phyloP scores from a whole-genome alignment of 2,888 invertebrate genomes.

The Polyploca ridens region DNA sequence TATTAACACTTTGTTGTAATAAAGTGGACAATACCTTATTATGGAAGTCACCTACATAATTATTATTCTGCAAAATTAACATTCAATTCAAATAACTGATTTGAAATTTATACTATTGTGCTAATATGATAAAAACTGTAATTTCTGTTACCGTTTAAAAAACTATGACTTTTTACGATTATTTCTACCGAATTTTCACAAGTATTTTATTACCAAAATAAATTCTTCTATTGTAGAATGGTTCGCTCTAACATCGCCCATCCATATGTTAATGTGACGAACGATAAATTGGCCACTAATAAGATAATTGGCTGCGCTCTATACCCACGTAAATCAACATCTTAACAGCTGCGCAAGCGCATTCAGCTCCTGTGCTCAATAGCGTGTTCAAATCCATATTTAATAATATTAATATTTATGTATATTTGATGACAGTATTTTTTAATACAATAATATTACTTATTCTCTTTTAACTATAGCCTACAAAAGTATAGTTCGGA shows the following conservation, averaged over 20 bases:
- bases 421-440: constrained; percentile 2
- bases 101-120: not conserved
- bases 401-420: constrained; percentile 28
- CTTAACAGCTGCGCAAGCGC: constrained; percentile 70
- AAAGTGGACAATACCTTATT: not conserved
- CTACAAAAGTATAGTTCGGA: too few species aligned
- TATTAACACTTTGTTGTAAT: not conserved
- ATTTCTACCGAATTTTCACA: too few species aligned
- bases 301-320: constrained; percentile 81
- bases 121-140: not conserved
- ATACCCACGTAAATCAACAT: constrained; percentile 81
- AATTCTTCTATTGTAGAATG: constrained; percentile 33
- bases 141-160: not conserved
- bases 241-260: constrained; percentile 38
- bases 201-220: constrained; percentile 24
- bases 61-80: not conserved
- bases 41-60: not conserved
- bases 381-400: constrained; percentile 46
- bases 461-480: too few species aligned
- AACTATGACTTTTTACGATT: not conserved
- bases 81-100: not conserved
- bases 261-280: constrained; percentile 80
- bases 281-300: constrained; percentile 82
- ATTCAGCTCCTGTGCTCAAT: constrained; percentile 43
- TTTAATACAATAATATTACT: not conserved